Conservation (phyloP, 2,888 invertebrate genomes). For the Cheilosia vulpina region DNA sequence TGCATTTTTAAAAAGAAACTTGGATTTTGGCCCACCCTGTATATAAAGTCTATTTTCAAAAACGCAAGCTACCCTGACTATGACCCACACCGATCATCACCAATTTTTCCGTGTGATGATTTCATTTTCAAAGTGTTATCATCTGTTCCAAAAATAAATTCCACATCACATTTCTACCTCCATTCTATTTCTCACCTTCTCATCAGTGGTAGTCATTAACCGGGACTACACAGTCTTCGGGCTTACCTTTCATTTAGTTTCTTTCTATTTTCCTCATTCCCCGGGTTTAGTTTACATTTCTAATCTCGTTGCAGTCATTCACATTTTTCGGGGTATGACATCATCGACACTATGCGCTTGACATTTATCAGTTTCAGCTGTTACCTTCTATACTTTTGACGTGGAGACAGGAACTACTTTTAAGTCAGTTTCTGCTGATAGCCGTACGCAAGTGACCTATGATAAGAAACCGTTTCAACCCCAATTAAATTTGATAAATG, state of each 20-base stretch:
- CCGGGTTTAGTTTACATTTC: conserved; percentile 39
- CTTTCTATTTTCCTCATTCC: conserved; percentile 11
- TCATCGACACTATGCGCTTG: conserved; percentile 33
- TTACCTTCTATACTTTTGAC: not conserved
- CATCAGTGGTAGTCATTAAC: not conserved
- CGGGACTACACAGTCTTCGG: conserved; percentile 5
- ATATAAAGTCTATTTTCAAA: too few species aligned
- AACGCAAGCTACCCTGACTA: too few species aligned
- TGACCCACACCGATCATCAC: not conserved
- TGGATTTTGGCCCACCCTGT: too few species aligned
- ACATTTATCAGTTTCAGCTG: conserved; percentile 49
- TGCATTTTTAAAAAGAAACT: too few species aligned
- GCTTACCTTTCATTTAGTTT: conserved; percentile 14
- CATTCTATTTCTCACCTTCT: not conserved
- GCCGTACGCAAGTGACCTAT: conserved; percentile 26
- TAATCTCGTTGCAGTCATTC: conserved; percentile 45
- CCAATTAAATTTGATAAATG: conserved; percentile 14
- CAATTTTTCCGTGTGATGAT: conserved; percentile 1
- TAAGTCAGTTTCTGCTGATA: not conserved
- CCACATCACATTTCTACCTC: conserved; percentile 11
- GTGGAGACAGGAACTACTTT: not conserved
- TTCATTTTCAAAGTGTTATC: conserved; percentile 12
- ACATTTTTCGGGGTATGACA: conserved; percentile 58
- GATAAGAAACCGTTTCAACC: conserved; percentile 4
- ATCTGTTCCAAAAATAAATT: conserved; percentile 18